phyloP scores from a whole-genome alignment of 2,888 invertebrate genomes.

The Hydraecia micacea region DNA sequence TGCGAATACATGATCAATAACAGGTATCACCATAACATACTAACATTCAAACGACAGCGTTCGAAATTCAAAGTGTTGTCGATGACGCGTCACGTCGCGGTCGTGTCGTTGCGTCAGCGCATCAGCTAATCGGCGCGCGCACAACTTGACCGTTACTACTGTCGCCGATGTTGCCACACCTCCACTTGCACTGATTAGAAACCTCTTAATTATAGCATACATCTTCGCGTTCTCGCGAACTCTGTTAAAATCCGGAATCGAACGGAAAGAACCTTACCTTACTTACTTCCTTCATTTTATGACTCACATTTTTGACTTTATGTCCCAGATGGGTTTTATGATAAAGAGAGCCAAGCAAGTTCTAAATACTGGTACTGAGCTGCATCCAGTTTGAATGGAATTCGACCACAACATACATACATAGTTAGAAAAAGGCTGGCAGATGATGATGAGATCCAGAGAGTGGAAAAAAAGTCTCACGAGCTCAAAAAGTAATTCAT shows the following conservation, averaged over 20 bases:
- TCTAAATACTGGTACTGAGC: background rate
- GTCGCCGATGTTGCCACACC: constrained; percentile 39
- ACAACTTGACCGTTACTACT: constrained; percentile 47
- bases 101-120: constrained; percentile 57
- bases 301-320: no score
- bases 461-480: background rate
- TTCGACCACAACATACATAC: background rate
- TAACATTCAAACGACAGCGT: constrained; percentile 6
- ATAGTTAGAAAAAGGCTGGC: background rate
- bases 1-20: constrained; percentile 14
- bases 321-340: background rate
- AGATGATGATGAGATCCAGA: background rate
- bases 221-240: background rate
- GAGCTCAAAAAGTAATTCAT: background rate
- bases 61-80: constrained; percentile 34
- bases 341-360: background rate
- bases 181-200: constrained; percentile 49
- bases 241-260: background rate
- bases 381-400: background rate
- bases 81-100: constrained; percentile 26
- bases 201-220: constrained; percentile 37
- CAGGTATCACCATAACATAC: background rate
- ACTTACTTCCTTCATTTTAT: constrained; percentile 16
- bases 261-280: background rate
- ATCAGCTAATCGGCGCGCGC: constrained; percentile 58